Evolutionary conservation across 2,797 vertebrate species (phyloP).

Genomic region (Halcyon smyrnensis): DNA sequence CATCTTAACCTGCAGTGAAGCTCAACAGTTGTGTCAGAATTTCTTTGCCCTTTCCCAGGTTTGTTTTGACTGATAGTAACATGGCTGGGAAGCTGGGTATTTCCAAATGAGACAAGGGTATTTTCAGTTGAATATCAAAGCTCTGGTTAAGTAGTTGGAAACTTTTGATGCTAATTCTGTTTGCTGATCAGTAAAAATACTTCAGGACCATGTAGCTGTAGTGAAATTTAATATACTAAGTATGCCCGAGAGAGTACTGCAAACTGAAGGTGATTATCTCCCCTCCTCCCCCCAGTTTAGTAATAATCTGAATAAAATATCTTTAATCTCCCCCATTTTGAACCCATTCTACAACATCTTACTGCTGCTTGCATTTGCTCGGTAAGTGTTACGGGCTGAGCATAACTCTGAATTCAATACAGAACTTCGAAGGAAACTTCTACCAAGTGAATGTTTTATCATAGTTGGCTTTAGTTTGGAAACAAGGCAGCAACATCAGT

Average conservation of each 20-base stretch:
- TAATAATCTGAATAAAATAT: not conserved
- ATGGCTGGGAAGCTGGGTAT: not conserved
- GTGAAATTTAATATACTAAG: not conserved
- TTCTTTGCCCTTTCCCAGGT: not conserved
- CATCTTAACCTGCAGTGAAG: not conserved
- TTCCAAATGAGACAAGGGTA: not conserved
- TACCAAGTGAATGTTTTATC: not conserved
- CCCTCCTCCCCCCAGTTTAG: not conserved
- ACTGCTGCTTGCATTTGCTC: not conserved
- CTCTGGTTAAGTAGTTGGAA: not conserved
- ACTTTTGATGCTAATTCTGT: not conserved
- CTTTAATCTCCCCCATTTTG: not conserved
- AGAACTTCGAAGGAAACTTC: not conserved
- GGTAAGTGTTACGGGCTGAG: not conserved
- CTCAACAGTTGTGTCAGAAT: accelerated
- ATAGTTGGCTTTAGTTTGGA: not conserved
- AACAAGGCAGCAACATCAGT: not conserved
- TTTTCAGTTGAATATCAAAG: slow-evolving; percentile 27
- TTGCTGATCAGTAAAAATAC: not conserved
- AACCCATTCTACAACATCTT: not conserved
- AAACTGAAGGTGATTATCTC: not conserved
- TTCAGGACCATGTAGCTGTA: not conserved
- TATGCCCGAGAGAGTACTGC: not conserved
- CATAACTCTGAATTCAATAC: not conserved
- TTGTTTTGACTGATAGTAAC: not conserved